Evolutionary conservation across 2,888 invertebrate genomes (phyloP), one percentile per base, ranked within the genome.

Genomic region (Seira sanloemensis): DNA sequence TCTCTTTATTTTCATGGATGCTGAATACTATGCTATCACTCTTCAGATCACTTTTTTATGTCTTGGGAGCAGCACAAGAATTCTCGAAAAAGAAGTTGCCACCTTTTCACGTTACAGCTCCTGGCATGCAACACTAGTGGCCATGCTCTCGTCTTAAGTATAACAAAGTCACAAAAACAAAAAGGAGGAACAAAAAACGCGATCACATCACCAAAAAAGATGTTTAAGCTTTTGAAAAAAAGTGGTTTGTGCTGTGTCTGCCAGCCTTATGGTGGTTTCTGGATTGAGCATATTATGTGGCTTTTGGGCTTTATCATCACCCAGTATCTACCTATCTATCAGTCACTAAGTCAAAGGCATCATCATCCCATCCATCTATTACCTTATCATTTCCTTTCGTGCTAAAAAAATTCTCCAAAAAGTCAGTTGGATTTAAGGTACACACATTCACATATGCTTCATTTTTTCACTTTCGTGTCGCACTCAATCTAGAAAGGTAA

Each of bases 251-350:
- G 2, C 23, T 26, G n/a, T 81, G 76, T 84, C 83, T 84, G 78
- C 84, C 76, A 84, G 76, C 86, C 86, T 86, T 86, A 75, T 86
- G 86, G 75, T 82, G 86, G 76, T 65, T 77, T 66, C 26, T 50
- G 50, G 50, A 50, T 50, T 12, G 21, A 62, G n/a, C n/a, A n/a
- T n/a, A n/a, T n/a, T n/a, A 62, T 62, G 62, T 62, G 62, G 62
- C 50, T 76, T 69, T 26, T 16, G 50, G 25, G 65, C 72, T 72
- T 83, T 68, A 76, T 83, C 78, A 83, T 83, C 83, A 83, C 83
- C 83, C 83, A 78, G 50, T 62, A 62, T 62, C 62, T 62, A 2
- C 62, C 68, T 83, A 83, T 83, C 83, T 74, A 68, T 83, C 83
- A 73, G 68, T 74, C 68, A 74, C 50, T 68, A 58, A 82, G 71